Evolutionary conservation across 2,113 vertebrate genomes (phyloP).

Genomic region (Chlamydotis undulata): DNA sequence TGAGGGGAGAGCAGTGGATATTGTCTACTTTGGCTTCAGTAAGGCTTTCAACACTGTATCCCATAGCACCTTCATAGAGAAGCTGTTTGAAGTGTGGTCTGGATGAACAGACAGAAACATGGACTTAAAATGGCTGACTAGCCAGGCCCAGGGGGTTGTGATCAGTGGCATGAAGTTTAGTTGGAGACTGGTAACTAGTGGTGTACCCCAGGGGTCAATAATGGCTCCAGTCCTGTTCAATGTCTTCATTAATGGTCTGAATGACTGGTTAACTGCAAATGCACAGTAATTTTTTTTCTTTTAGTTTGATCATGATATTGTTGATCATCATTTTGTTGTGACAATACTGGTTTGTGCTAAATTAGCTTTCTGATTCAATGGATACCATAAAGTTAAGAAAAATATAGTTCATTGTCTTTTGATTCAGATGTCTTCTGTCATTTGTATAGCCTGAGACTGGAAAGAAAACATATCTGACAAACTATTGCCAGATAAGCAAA

Average conservation of each 20-base stretch:
- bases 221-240: background rate
- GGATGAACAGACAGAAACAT: background rate
- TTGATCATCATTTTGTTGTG: background rate
- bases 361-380: conserved; percentile 43
- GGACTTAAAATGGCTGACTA: background rate
- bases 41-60: background rate
- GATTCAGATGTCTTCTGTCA: conserved; percentile 53
- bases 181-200: background rate
- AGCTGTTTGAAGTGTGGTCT: background rate
- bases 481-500: conserved; percentile 47
- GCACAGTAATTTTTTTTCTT: background rate
- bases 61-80: background rate
- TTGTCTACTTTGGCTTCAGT: background rate
- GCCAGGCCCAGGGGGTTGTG: background rate
- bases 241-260: background rate
- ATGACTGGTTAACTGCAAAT: background rate
- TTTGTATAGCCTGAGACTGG: conserved; percentile 22
- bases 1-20: background rate
- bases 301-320: background rate
- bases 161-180: background rate
- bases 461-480: conserved; percentile 47
- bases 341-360: background rate
- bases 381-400: conserved; percentile 18
- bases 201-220: background rate
- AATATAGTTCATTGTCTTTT: conserved; percentile 9